Conservation (phyloP, 2,113 vertebrate species). For the Illadopsis cleaveri region DNA sequence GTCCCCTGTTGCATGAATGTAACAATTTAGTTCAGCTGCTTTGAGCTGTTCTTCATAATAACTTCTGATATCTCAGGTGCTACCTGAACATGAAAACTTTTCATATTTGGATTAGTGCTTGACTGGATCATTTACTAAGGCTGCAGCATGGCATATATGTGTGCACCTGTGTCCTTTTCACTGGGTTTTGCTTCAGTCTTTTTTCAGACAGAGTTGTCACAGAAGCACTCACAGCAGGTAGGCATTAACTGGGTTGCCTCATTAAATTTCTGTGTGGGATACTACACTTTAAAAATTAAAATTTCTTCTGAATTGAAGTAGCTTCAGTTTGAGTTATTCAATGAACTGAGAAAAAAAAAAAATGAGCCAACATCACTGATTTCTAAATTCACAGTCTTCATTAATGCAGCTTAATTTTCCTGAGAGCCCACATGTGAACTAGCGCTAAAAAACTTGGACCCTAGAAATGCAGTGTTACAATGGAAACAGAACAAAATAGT, state of each 20-base stretch:
- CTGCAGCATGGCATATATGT: background rate
- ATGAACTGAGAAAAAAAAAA: background rate
- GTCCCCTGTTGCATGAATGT: background rate
- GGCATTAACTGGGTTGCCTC: background rate
- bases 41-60: background rate
- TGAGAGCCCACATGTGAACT: background rate
- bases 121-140: background rate
- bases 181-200: background rate
- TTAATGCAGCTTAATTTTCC: background rate
- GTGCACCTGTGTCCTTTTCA: background rate
- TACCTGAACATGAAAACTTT: background rate
- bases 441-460: background rate
- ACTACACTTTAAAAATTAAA: background rate
- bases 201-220: background rate
- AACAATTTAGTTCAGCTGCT: background rate
- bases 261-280: background rate
- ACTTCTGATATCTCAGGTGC: background rate
- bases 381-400: background rate
- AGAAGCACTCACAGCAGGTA: background rate
- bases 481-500: background rate
- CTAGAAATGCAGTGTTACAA: background rate
- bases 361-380: background rate
- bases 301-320: background rate
- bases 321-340: background rate
- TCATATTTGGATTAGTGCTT: background rate